These are phyloP conservation scores for Menura novaehollandiae DNA, from an alignment of 2,113 vertebrate species.

Conservation along the genomic window DNA sequence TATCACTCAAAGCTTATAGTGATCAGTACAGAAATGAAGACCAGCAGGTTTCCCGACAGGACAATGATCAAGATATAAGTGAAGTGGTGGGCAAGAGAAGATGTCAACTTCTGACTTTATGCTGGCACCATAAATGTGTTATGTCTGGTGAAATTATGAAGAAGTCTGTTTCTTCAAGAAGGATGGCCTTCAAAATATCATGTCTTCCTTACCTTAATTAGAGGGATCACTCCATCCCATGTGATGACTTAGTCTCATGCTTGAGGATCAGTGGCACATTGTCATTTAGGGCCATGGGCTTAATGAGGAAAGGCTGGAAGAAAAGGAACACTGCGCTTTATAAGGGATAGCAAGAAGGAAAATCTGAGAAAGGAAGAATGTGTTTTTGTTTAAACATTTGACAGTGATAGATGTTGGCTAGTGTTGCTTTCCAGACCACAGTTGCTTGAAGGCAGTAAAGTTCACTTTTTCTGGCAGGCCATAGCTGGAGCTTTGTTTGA, in stretches of 20 bases:
- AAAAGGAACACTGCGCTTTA: neutral
- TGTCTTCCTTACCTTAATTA: neutral
- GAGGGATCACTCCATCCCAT: neutral
- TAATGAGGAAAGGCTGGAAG: neutral
- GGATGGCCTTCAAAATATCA: neutral
- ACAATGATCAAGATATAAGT: neutral
- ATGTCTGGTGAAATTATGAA: neutral
- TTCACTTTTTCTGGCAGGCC: slow-evolving; percentile 34
- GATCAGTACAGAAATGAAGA: neutral
- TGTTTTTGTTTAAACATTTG: slow-evolving; percentile 39
- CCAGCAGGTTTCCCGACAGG: neutral
- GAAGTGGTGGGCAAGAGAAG: neutral
- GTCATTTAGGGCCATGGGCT: neutral
- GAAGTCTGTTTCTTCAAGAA: neutral
- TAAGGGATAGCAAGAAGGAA: neutral
- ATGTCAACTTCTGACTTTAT: neutral
- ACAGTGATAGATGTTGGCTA: neutral
- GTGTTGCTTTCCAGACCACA: slow-evolving; percentile 24
- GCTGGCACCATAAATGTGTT: neutral
- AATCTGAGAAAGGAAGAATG: neutral
- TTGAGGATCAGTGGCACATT: neutral
- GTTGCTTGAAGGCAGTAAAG: slow-evolving; percentile 14
- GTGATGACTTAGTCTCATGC: neutral
- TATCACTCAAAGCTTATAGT: neutral
- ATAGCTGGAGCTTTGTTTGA: slow-evolving; percentile 11